Percentiles rank a stretch among this genome's conserved stretches.
These are phyloP conservation scores for Dolichopus griseipennis DNA, from an alignment of 2,888 invertebrate species.

Conservation along the genomic window DNA sequence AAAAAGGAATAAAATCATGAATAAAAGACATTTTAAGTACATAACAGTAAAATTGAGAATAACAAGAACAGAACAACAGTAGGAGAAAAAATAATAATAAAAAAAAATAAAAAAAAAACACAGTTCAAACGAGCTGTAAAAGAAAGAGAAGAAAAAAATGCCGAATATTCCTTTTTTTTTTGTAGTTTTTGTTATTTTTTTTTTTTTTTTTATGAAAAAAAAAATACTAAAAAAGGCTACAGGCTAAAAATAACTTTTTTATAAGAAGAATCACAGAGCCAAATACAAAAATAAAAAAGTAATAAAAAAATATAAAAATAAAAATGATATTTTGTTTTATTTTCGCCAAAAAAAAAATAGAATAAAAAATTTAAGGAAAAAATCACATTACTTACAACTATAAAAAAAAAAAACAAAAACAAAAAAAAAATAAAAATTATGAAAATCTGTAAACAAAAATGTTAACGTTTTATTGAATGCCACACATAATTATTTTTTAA, in stretches of 20 bases:
- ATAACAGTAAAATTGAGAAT: background rate
- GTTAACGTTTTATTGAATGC: background rate
- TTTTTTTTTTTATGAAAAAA: background rate
- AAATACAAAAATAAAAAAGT: background rate
- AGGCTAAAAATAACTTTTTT: background rate
- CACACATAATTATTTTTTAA: too few relatives aligned
- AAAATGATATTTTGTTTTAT: background rate
- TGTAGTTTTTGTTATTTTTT: too few relatives aligned
- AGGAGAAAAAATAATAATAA: background rate
- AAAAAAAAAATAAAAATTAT: background rate
- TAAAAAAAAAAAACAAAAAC: background rate
- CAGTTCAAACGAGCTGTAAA: background rate
- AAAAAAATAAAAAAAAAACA: background rate
- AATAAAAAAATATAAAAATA: background rate
- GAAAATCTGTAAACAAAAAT: background rate
- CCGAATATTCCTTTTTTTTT: background rate
- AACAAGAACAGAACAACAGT: background rate
- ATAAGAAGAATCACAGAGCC: background rate
- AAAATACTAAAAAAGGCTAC: background rate
- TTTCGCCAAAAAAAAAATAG: too few relatives aligned
- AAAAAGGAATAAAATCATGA: too few relatives aligned
- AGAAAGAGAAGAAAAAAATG: background rate
- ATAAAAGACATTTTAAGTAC: background rate
- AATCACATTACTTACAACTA: background rate
- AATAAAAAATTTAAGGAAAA: too few relatives aligned